Percentiles rank a stretch among this genome's conserved stretches.
Evolutionary conservation across 2,888 invertebrate genomes (phyloP).

Genomic region (Dascillus cervinus): DNA sequence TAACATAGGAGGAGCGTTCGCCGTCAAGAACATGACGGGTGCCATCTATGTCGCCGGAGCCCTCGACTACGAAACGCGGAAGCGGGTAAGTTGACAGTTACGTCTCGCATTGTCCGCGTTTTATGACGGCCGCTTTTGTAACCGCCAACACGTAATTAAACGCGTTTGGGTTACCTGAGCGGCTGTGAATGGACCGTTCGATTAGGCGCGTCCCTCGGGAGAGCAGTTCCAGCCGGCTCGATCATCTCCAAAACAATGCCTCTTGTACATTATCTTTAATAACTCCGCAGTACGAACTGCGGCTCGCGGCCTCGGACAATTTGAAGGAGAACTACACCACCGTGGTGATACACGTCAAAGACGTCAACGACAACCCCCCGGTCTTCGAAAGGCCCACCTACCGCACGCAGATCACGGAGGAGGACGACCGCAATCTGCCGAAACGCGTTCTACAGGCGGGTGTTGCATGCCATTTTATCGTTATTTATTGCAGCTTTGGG

Average conservation of each 20-base stretch:
- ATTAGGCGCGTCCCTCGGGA: conserved; percentile 19
- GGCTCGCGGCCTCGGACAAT: conserved; percentile 92
- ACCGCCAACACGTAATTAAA: too few species aligned
- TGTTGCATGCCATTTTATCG: conserved; percentile 25
- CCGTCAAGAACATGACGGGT: conserved; percentile 97
- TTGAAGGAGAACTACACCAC: conserved; percentile 95
- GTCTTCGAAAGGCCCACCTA: conserved; percentile 92
- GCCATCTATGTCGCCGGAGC: conserved; percentile 97
- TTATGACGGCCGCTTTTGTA: conserved; percentile 11
- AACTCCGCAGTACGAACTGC: conserved; percentile 74
- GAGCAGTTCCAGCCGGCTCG: conserved; percentile 17
- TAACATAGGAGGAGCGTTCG: conserved; percentile 96
- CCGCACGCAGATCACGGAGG: conserved; percentile 92
- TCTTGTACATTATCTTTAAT: conserved; percentile 18
- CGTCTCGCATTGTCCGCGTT: conserved; percentile 10
- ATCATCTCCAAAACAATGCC: conserved; percentile 19
- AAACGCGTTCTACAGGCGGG: conserved; percentile 84
- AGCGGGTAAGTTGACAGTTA: conserved; percentile 65
- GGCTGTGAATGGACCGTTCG: conserved; percentile 20
- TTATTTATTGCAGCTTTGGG: conserved; percentile 17
- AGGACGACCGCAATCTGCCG: conserved; percentile 89
- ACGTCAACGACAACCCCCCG: conserved; percentile 97
- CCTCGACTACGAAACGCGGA: conserved; percentile 92
- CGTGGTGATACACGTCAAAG: conserved; percentile 94
- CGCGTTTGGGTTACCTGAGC: conserved; percentile 20